Evolutionary conservation across 2,113 vertebrate genomes (phyloP), one percentile per base, ranked within the genome.

Genomic region (Nothobranchius kuhntae): DNA sequence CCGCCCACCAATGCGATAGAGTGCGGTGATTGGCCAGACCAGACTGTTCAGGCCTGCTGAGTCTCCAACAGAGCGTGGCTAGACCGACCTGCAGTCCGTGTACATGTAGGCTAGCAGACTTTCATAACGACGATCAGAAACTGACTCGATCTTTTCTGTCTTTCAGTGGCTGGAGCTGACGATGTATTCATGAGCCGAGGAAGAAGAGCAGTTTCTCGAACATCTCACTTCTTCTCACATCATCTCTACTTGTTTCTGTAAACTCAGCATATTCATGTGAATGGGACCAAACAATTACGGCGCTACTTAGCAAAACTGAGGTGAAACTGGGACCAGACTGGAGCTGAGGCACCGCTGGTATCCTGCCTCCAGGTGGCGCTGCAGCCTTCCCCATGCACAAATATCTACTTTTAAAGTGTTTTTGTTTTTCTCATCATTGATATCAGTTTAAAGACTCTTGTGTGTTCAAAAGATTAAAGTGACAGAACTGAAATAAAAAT

Each of bases 81-180:
- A 30, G 30, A 30, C 30, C 30, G 30, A 3, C 30, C 30, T 30
- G 30, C 30, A 3, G 30, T 30, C 30, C 2, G 30, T 30, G 3
- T 30, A 30, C 3, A 30, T 30, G 2, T 30, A 30, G 30, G 30
- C 30, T 40, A 40, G 38, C 38, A 40, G 38, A 40, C 7, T 40
- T 40, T 9, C 38, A 40, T 3, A 30, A 30, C 30, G 30, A 9
- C 7, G 38, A 40, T 40, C 38, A 40, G 38, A 38, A 56, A 38
- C 9, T 24, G 51, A 53, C 14, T 9, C n/a, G 62, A 7, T 35
- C 3, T 71, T 35, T 42, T 65, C 48, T 67, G 36, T 60, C 40
- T 35, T 45, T 0, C 79, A 94, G 93, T 94, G 92, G 92, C 89
- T 94, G 1, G 91, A 93, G 87, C 70, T 94, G 71, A 93, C 93